These are phyloP conservation scores for Bursaphelenchus okinawaensis DNA, from an alignment of 2,888 invertebrate genomes.

Conservation along the genomic window DNA sequence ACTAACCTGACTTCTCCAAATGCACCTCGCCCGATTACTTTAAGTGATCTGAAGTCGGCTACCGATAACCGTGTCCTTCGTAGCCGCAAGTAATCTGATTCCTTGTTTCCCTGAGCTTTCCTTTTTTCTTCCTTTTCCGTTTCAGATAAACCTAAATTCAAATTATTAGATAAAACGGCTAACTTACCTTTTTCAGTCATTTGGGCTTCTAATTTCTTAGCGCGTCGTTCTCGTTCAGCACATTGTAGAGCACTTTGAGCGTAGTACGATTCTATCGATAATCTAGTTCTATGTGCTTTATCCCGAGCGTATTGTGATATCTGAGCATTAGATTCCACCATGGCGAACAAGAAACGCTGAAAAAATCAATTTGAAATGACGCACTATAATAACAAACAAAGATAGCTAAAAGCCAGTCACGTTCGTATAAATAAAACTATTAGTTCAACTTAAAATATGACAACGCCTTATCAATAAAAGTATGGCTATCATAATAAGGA, in stretches of 20 bases:
- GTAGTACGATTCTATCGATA: constrained; percentile 97
- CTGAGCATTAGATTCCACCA: constrained; percentile 19
- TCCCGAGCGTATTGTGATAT: constrained; percentile 48
- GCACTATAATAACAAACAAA: too few relatives aligned
- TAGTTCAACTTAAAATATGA: too few relatives aligned
- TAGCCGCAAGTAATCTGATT: constrained; percentile 92
- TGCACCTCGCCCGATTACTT: constrained; percentile 67
- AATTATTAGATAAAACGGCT: neutral
- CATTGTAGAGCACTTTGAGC: constrained; percentile 95
- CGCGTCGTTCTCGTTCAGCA: constrained; percentile 80
- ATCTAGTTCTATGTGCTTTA: constrained; percentile 76
- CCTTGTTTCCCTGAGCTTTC: constrained; percentile 91
- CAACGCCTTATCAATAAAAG: too few relatives aligned
- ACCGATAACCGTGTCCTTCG: constrained; percentile 75
- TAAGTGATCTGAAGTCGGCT: constrained; percentile 94
- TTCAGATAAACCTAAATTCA: constrained; percentile 36
- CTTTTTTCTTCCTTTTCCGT: constrained; percentile 78
- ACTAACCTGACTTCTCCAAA: constrained; percentile 79
- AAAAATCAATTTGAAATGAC: too few relatives aligned
- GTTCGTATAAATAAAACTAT: too few relatives aligned
- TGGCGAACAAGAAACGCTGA: too few relatives aligned
- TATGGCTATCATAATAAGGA: too few relatives aligned
- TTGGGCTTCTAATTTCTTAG: constrained; percentile 78
- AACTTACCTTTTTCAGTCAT: constrained; percentile 81
- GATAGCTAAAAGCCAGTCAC: too few relatives aligned